phyloP scores from a whole-genome alignment of 1,140 invertebrate genomes.

The Saccostrea echinata region DNA sequence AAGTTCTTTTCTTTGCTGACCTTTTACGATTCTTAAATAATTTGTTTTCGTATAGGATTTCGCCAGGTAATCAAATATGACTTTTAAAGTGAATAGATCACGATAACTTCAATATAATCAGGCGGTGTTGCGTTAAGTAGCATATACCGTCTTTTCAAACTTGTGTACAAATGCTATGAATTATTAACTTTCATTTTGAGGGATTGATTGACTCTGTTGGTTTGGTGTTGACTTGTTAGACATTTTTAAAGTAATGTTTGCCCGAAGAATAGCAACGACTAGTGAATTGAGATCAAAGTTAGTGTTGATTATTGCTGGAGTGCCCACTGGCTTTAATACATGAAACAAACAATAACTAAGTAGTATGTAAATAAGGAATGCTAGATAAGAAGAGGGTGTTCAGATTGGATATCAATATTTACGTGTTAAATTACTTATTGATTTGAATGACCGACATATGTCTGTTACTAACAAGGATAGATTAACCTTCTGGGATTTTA shows the following conservation, averaged over 20 bases:
- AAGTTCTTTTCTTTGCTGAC: not conserved
- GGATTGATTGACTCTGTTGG: not conserved
- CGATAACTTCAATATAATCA: not conserved
- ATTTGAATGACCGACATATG: slow-evolving; percentile 34
- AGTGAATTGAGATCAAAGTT: slow-evolving; percentile 22
- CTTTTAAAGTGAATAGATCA: slow-evolving; percentile 29
- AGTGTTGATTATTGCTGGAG: not conserved
- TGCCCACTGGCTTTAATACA: slow-evolving; percentile 3
- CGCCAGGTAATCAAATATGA: slow-evolving; percentile 25
- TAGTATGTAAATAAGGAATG: slow-evolving; percentile 18
- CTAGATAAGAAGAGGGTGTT: slow-evolving; percentile 21
- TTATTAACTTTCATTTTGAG: slow-evolving; percentile 23
- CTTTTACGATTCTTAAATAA: slow-evolving; percentile 13
- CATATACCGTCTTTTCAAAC: not conserved
- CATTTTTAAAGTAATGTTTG: slow-evolving; percentile 26
- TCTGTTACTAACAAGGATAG: slow-evolving; percentile 13
- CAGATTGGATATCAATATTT: slow-evolving; percentile 30
- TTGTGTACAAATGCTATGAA: slow-evolving; percentile 9
- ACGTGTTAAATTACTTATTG: slow-evolving; percentile 25
- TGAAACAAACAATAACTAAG: slow-evolving; percentile 25
- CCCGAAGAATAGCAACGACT: not conserved
- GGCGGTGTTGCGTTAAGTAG: not conserved
- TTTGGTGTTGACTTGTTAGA: slow-evolving; percentile 5
- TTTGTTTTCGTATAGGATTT: slow-evolving; percentile 24
- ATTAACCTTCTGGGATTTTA: slow-evolving; percentile 11